Percentiles rank a stretch among this genome's conserved stretches.
Conservation (phyloP, 2,888 invertebrate genomes). For the Hymenopus coronatus region DNA sequence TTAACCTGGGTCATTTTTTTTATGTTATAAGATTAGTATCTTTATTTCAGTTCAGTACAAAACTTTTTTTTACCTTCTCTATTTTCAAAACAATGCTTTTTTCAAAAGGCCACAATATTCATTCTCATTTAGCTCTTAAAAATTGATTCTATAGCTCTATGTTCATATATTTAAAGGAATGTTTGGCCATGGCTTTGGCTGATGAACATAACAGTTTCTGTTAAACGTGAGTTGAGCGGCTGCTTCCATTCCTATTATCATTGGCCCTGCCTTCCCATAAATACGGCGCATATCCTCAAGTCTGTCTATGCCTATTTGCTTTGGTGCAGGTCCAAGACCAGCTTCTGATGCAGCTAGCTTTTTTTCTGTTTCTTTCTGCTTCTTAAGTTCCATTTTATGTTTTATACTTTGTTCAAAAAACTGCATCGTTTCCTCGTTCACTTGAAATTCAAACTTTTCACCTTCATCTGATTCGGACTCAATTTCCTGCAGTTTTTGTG, state of each 20-base stretch:
- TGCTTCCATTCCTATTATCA: slow-evolving; percentile 71
- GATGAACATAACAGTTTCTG: slow-evolving; percentile 56
- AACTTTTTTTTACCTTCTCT: not conserved
- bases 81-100: not conserved
- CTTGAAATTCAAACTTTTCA: slow-evolving; percentile 52
- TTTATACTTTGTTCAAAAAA: slow-evolving; percentile 60
- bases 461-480: slow-evolving; percentile 39
- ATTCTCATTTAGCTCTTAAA: not conserved
- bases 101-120: not conserved
- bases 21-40: not conserved
- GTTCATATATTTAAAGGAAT: slow-evolving; percentile 59
- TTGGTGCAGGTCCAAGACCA: not conserved
- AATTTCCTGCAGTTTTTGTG: slow-evolving; percentile 32
- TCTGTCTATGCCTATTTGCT: slow-evolving; percentile 42
- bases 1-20: too few species aligned
- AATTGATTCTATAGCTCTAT: not conserved
- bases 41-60: not conserved
- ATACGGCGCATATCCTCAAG: slow-evolving; percentile 50
- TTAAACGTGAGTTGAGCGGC: slow-evolving; percentile 65
- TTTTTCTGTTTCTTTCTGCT: too few species aligned
- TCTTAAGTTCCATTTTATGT: slow-evolving; percentile 50
- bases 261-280: slow-evolving; percentile 64
- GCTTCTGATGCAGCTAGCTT: too few species aligned
- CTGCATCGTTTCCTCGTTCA: slow-evolving; percentile 61
- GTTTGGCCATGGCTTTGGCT: slow-evolving; percentile 70